Base-by-base conservation (phyloP, 1,140 invertebrate species). In the Rhyzopertha dominica region DNA sequence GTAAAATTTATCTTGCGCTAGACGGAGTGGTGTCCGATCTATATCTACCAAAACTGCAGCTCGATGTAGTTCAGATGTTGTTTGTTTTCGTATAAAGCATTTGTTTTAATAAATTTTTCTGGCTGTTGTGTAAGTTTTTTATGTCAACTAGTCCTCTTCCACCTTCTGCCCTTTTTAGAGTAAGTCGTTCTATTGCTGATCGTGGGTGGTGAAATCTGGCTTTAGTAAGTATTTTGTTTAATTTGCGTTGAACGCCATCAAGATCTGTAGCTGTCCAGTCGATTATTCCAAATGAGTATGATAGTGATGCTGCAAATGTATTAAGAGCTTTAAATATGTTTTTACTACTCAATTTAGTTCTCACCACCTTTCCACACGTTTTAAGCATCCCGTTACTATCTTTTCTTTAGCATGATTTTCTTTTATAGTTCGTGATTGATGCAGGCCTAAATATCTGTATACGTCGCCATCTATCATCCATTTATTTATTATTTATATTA, bases 101-200 rank as follows among this genome's bases (percentile, higher is more conserved):
- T n/a, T 38, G 18, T 12, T 16, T 38, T 24, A 38, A 9, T 9
- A 13, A n/a, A 3, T 16, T 38, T 4, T 24, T 7, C 10, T n/a
- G 8, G 8, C 25, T 23, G 23, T 38, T 3, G 36, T 38, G 20
- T 3, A 24, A 8, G 23, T 19, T 23, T 23, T 38, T 24, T n/a
- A 38, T 9, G 18, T 38, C 12, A 24, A 12, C 20, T 4, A 38
- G 36, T 3, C 36, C 36, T 38, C 36, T 38, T 13, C 36, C 36
- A 16, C 36, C 36, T 16, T n/a, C 23, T 4, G 12, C 7, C 18
- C 36, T 22, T 9, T 16, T 19, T n/a, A 38, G 23, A 18, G 23
- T 24, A 8, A 38, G 12, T 5, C 36, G 10, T 13, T 22, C 19
- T n/a, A 38, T 24, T 10, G 36, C 23, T 5, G 36, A 9, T 10